Evolutionary conservation across 2,797 vertebrate genomes (phyloP).

Genomic region (Hirundo rustica): DNA sequence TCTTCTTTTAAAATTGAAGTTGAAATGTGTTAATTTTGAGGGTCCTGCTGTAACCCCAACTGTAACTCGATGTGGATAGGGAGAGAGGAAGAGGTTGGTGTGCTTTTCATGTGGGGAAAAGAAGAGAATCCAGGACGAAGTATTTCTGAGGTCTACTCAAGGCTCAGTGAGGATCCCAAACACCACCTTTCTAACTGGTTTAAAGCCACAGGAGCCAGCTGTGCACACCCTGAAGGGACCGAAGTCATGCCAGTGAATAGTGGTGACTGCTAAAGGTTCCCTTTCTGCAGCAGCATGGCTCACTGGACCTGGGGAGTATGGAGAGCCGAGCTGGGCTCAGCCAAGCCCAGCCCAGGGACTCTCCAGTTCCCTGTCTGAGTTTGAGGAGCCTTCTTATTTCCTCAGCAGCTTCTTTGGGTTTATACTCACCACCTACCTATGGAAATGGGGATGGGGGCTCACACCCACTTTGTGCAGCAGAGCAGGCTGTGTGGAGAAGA

Average conservation of each 20-base stretch:
- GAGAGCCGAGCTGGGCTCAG: background rate
- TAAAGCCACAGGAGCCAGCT: background rate
- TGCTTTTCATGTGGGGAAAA: background rate
- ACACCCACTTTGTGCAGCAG: background rate
- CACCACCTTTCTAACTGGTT: background rate
- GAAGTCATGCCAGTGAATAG: background rate
- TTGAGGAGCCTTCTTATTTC: background rate
- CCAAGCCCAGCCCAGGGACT: background rate
- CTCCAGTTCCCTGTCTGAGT: background rate
- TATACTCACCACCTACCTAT: background rate
- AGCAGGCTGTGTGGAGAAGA: background rate
- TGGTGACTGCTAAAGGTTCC: background rate
- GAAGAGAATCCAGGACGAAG: background rate
- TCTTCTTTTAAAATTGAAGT: background rate
- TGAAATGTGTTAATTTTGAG: background rate
- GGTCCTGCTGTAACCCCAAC: background rate
- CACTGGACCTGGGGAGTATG: background rate
- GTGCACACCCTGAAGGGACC: background rate
- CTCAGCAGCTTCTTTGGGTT: background rate
- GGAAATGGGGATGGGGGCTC: background rate
- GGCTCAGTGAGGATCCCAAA: background rate
- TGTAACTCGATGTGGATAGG: background rate
- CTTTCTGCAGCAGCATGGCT: background rate
- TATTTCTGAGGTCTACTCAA: background rate
- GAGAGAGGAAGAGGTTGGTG: background rate